Evolutionary conservation across 37 sponge, comb jelly and placozoan species (phyloP).

Genomic region (Ephydatia muelleri): DNA sequence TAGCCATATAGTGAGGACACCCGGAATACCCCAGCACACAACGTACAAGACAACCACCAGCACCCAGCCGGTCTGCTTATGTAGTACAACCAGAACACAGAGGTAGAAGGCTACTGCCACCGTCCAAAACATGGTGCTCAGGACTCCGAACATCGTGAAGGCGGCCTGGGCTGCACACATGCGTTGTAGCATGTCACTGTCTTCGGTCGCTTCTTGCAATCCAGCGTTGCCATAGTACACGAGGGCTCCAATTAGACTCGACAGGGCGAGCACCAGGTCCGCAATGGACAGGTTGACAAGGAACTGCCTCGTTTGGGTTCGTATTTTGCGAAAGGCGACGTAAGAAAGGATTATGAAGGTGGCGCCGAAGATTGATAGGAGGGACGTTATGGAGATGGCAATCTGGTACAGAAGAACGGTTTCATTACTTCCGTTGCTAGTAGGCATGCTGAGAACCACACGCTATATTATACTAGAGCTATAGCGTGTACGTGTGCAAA

Average conservation of each 20-base stretch:
- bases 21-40: constrained; percentile 59
- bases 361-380: constrained; percentile 60
- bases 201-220: neutral
- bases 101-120: constrained; percentile 64
- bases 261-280: constrained; percentile 55
- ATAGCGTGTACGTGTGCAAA: too few relatives aligned
- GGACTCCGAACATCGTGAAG: constrained; percentile 26
- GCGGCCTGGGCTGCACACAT: constrained; percentile 51
- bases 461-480: too few relatives aligned
- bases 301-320: constrained; percentile 50
- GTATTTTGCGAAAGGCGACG: constrained; percentile 46
- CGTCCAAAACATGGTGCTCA: constrained; percentile 62
- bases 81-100: constrained; percentile 44
- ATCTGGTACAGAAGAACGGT: constrained; percentile 2
- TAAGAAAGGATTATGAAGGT: constrained; percentile 64
- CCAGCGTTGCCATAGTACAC: constrained; percentile 18
- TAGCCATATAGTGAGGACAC: constrained; percentile 12
- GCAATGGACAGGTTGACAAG: constrained; percentile 71
- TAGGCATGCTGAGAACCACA: neutral
- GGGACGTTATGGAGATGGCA: constrained; percentile 27
- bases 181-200: neutral
- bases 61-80: constrained; percentile 14
- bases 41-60: constrained; percentile 26
- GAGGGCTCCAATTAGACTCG: constrained; percentile 49
- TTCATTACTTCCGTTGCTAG: neutral